Conservation (phyloP, 2,888 invertebrate genomes). For the Chymomyza procnemis region DNA sequence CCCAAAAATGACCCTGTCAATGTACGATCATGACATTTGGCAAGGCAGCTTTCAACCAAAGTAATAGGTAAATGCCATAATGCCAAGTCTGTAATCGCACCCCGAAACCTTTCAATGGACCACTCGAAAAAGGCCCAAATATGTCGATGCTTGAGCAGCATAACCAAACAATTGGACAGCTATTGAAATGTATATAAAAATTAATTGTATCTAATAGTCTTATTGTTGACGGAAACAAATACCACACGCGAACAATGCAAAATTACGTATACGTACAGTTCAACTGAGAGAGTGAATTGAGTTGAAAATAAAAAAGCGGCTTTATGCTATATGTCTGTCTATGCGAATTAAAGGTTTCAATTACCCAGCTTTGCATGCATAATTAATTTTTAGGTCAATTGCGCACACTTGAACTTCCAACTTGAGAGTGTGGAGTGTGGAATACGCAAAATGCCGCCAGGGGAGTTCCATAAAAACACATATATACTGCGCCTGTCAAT, state of each 20-base stretch:
- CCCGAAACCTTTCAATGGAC: neutral
- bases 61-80: conserved; percentile 66
- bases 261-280: neutral
- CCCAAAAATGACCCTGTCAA: conserved; percentile 51
- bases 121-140: neutral
- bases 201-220: conserved; percentile 65
- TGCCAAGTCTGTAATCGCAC: conserved; percentile 12
- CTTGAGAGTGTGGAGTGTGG: conserved; percentile 40
- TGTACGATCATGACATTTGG: conserved; percentile 66
- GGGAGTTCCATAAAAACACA: conserved; percentile 24
- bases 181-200: conserved; percentile 38
- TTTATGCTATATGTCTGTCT: neutral
- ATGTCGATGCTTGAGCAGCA: neutral
- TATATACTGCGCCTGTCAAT: neutral
- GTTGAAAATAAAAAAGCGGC: neutral
- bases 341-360: conserved; percentile 51
- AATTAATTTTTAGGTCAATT: conserved; percentile 73
- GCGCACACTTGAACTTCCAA: conserved; percentile 66
- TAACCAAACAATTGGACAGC: neutral
- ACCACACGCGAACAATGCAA: conserved; percentile 21
- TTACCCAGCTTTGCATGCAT: conserved; percentile 65
- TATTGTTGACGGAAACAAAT: conserved; percentile 65
- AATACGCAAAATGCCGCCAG: conserved; percentile 7
- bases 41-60: conserved; percentile 17
- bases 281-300: neutral